phyloP scores from a whole-genome alignment of 2,797 vertebrate species.

The Australoheros facetus region DNA sequence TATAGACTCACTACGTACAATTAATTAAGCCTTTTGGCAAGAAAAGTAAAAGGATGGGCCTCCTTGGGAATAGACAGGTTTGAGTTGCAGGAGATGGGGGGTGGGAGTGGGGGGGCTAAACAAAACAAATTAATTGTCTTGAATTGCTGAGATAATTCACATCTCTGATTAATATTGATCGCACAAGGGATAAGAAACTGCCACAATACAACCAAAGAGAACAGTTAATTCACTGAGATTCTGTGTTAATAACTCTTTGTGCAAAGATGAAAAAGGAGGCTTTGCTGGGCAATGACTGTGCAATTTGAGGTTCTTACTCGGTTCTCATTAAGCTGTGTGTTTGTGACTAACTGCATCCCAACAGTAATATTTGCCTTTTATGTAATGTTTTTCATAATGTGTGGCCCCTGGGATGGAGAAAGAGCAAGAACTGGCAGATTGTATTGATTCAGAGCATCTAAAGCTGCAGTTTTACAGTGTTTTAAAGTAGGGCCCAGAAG shows the following conservation, averaged over 20 bases:
- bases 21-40: slow-evolving; percentile 76
- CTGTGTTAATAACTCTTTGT: slow-evolving; percentile 59
- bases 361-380: slow-evolving; percentile 74
- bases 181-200: slow-evolving; percentile 56
- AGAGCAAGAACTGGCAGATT: slow-evolving; percentile 66
- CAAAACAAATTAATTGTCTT: slow-evolving; percentile 69
- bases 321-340: neutral
- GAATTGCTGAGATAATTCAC: slow-evolving; percentile 69
- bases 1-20: slow-evolving; percentile 47
- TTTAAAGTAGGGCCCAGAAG: slow-evolving; percentile 62
- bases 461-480: slow-evolving; percentile 63
- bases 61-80: slow-evolving; percentile 55
- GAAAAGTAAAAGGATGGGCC: slow-evolving; percentile 50
- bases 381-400: slow-evolving; percentile 78
- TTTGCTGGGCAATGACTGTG: slow-evolving; percentile 41
- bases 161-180: slow-evolving; percentile 77
- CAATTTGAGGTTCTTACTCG: slow-evolving; percentile 41
- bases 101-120: neutral
- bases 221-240: slow-evolving; percentile 46
- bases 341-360: slow-evolving; percentile 39
- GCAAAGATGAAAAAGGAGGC: slow-evolving; percentile 26
- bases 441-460: slow-evolving; percentile 80
- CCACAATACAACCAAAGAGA: slow-evolving; percentile 58
- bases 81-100: slow-evolving; percentile 5
- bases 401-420: slow-evolving; percentile 61